Percentiles rank a stretch among this genome's conserved stretches.
phyloP scores from a whole-genome alignment of 2,888 invertebrate genomes.

The Drosophila fungiperda region DNA sequence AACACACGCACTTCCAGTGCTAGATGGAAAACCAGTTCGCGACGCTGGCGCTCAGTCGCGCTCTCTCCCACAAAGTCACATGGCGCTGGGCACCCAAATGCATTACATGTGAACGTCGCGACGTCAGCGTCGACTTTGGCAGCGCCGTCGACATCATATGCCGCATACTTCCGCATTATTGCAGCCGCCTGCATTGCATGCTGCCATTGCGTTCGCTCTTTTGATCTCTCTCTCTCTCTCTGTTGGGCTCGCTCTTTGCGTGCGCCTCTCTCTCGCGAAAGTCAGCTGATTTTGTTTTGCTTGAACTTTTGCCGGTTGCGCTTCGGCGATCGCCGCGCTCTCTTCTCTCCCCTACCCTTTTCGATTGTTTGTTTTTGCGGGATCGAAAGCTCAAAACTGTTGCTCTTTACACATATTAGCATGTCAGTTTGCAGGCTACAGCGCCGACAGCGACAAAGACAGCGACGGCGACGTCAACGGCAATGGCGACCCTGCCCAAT shows the following conservation, averaged over 20 bases:
- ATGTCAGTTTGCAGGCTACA: slow-evolving; percentile 52
- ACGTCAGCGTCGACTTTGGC: slow-evolving; percentile 37
- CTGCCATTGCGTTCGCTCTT: slow-evolving; percentile 17
- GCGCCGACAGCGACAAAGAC: slow-evolving; percentile 7
- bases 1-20: slow-evolving; percentile 54
- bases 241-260: slow-evolving; percentile 18
- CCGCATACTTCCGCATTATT: slow-evolving; percentile 70
- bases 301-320: slow-evolving; percentile 74
- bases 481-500: slow-evolving; percentile 73
- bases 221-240: slow-evolving; percentile 6
- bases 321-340: slow-evolving; percentile 18
- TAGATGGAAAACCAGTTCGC: slow-evolving; percentile 53
- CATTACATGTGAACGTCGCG: slow-evolving; percentile 65
- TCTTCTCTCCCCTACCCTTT: slow-evolving; percentile 1
- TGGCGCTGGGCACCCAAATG: slow-evolving; percentile 51
- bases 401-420: slow-evolving; percentile 73
- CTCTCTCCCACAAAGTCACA: slow-evolving; percentile 59
- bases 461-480: slow-evolving; percentile 18
- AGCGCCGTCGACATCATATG: slow-evolving; percentile 31
- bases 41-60: slow-evolving; percentile 54
- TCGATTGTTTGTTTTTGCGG: slow-evolving; percentile 41
- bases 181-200: slow-evolving; percentile 59
- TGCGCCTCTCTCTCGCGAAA: slow-evolving; percentile 29
- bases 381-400: slow-evolving; percentile 34
- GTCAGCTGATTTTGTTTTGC: slow-evolving; percentile 80